phyloP scores from a whole-genome alignment of 2,113 vertebrate species.

The Hepsetus odoe region DNA sequence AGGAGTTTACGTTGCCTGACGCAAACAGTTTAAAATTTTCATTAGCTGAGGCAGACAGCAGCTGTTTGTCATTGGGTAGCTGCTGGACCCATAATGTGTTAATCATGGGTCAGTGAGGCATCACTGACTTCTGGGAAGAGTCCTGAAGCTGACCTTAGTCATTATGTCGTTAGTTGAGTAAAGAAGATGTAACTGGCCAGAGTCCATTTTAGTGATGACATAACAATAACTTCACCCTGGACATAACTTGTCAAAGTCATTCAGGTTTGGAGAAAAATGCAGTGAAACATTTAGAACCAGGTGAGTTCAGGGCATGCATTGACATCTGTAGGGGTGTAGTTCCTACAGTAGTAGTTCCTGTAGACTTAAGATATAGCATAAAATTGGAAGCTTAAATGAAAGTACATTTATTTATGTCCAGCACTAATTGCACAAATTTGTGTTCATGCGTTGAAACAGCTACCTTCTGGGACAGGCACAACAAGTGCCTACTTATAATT shows the following conservation, averaged over 20 bases:
- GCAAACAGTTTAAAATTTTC: slow-evolving; percentile 32
- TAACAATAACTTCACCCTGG: not conserved
- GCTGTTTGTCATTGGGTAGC: slow-evolving; percentile 16
- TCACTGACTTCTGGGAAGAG: slow-evolving; percentile 13
- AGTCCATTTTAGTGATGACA: not conserved
- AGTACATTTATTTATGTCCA: too few species aligned
- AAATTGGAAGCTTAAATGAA: too few species aligned
- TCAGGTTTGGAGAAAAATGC: not conserved
- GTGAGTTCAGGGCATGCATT: too few species aligned
- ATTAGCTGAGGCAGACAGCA: slow-evolving; percentile 15
- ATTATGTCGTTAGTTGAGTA: not conserved
- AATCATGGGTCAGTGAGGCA: slow-evolving; percentile 25
- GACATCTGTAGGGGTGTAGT: too few species aligned
- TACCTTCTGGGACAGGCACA: too few species aligned
- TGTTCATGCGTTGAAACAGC: too few species aligned
- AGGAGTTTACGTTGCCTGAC: slow-evolving; percentile 16
- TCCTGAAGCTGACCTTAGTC: not conserved
- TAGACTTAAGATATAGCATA: too few species aligned
- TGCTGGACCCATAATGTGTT: slow-evolving; percentile 13
- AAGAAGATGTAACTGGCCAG: not conserved
- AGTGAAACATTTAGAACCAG: not conserved
- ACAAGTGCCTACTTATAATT: too few species aligned
- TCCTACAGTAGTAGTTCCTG: too few species aligned
- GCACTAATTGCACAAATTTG: too few species aligned
- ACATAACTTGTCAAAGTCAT: not conserved